A percentile compares a stretch with the other conserved stretches of the same genome.
These are phyloP conservation scores for Garrulus glandarius DNA, from an alignment of 2,797 vertebrate species.

Conservation along the genomic window DNA sequence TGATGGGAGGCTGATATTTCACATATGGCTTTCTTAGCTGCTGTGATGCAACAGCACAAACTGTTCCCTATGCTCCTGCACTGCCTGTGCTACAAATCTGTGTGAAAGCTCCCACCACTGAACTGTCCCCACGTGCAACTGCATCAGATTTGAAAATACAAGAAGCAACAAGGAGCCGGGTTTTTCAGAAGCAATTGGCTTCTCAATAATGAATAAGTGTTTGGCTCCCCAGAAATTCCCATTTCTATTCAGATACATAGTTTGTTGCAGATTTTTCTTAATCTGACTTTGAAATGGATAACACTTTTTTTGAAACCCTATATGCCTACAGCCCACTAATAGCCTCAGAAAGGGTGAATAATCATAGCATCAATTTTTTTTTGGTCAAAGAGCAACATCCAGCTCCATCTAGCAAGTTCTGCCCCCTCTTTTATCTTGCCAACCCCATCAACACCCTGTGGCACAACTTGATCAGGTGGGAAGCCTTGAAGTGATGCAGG, in stretches of 20 bases:
- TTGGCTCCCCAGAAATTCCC: background rate
- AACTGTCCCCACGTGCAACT: background rate
- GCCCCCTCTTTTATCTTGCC: background rate
- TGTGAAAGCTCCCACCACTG: background rate
- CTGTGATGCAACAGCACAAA: background rate
- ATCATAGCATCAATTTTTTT: background rate
- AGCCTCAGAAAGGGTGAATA: constrained; percentile 29
- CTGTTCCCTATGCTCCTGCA: constrained; percentile 3
- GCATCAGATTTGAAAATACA: background rate
- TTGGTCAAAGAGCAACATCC: background rate
- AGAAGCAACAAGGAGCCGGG: background rate
- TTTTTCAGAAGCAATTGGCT: background rate
- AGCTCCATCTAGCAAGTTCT: constrained; percentile 6
- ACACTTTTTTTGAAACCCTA: background rate
- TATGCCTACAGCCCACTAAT: background rate
- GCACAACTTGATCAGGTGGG: background rate
- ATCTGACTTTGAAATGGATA: background rate
- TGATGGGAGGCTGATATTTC: constrained; percentile 19
- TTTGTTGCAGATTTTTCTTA: background rate
- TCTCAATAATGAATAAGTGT: background rate
- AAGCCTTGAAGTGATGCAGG: background rate
- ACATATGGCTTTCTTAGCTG: constrained; percentile 29
- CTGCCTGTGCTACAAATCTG: background rate
- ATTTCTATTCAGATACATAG: background rate
- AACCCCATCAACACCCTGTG: background rate